These are phyloP conservation scores for Trilocha varians DNA, from an alignment of 2,888 invertebrate genomes.

Conservation along the genomic window DNA sequence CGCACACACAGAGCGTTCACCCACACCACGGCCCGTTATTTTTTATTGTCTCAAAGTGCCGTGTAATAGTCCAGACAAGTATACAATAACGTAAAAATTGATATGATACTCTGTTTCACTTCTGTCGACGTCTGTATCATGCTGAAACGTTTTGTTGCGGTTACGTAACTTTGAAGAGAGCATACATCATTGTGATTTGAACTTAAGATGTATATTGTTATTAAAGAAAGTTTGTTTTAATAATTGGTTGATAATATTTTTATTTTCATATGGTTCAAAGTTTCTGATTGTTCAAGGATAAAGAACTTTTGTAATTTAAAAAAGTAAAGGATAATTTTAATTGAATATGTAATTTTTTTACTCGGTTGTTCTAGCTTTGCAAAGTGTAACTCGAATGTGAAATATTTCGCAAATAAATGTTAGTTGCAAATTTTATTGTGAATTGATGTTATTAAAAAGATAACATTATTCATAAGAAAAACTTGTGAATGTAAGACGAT, in stretches of 20 bases:
- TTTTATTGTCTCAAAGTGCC: constrained; percentile 56
- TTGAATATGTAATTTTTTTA: too few relatives aligned
- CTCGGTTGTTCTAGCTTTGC: too few relatives aligned
- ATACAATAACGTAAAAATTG: constrained; percentile 1
- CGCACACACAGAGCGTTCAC: constrained; percentile 44
- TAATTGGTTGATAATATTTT: too few relatives aligned
- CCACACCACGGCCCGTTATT: constrained; percentile 32
- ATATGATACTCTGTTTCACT: neutral
- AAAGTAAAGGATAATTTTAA: too few relatives aligned
- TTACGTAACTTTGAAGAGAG: neutral
- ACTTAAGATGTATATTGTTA: too few relatives aligned
- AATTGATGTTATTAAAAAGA: neutral
- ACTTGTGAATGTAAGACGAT: neutral
- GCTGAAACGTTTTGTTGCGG: neutral
- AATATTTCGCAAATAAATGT: too few relatives aligned
- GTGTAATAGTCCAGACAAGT: constrained; percentile 23
- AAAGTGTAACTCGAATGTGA: too few relatives aligned
- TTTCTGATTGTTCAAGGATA: too few relatives aligned
- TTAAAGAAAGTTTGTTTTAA: too few relatives aligned
- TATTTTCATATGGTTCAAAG: too few relatives aligned
- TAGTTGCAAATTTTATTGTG: too few relatives aligned
- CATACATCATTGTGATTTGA: neutral
- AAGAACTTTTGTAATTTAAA: too few relatives aligned
- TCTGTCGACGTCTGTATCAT: neutral
- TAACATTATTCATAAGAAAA: neutral